Conservation (phyloP, 2,888 invertebrate species). For the Apotomis betuletana region DNA sequence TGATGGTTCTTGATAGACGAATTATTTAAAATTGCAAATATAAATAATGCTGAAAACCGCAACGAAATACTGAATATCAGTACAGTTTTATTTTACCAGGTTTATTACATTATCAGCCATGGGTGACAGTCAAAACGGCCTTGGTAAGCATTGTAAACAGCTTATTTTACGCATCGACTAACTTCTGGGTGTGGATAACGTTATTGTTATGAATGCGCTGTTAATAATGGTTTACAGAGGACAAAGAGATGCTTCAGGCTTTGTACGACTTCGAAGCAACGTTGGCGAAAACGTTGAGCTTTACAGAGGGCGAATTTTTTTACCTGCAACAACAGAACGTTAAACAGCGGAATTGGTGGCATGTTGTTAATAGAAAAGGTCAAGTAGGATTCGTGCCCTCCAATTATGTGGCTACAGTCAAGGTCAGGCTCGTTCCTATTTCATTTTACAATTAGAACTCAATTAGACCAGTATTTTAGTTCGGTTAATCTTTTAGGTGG, state of each 20-base stretch:
- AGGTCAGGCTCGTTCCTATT: constrained; percentile 74
- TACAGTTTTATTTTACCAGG: background rate
- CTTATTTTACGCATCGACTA: constrained; percentile 23
- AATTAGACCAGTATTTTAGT: constrained; percentile 27
- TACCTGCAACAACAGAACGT: constrained; percentile 90
- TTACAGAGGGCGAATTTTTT: constrained; percentile 91
- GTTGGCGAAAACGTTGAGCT: constrained; percentile 91
- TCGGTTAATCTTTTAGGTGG: constrained; percentile 76
- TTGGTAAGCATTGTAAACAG: constrained; percentile 47
- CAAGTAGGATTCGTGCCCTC: constrained; percentile 94
- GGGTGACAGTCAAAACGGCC: constrained; percentile 61
- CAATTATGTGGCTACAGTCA: constrained; percentile 91
- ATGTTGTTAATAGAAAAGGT: constrained; percentile 91
- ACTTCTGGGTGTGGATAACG: constrained; percentile 47
- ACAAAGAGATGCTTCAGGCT: constrained; percentile 92
- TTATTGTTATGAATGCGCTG: constrained; percentile 10
- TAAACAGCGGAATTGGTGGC: constrained; percentile 94
- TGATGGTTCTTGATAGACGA: constrained; percentile 39
- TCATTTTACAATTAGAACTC: constrained; percentile 31
- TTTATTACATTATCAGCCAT: constrained; percentile 50
- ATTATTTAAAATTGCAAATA: constrained; percentile 33
- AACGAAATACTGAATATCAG: background rate
- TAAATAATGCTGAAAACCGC: constrained; percentile 33
- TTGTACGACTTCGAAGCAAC: constrained; percentile 93
- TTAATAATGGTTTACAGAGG: constrained; percentile 76